Base-by-base conservation (phyloP, 2,888 invertebrate species). In the Leptarthrus brevirostris region DNA sequence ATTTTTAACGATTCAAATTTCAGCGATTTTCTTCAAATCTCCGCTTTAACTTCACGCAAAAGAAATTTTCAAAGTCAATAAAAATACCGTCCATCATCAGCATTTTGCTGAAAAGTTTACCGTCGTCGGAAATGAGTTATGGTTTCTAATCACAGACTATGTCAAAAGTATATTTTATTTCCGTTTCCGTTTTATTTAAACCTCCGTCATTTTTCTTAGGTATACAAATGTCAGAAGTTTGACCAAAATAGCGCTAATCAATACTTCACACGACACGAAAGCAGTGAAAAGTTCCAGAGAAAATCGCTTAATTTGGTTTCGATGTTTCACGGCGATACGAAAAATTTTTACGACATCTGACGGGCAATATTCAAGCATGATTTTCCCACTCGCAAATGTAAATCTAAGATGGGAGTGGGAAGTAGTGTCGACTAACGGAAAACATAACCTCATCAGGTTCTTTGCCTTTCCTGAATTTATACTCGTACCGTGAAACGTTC, bases 291-390 rank as follows among this genome's bases (percentile, higher is more conserved):
- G 26, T 8, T 56, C 30, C 30, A 16, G 56, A 26, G 24, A 30
- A 56, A 56, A 56, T 56, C 56, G 56, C 56, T 56, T 56, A 56
- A 56, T 56, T 56, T 56, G 14, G 56, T 56, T 56, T 30, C 34
- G 56, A 56, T 56, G 56, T 56, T 56, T 54, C 30, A 16, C 5
- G 8, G 56, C 30, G 30, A 56, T 30, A 56, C 56, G 56, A 56
- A 56, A 26, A 56, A 56, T 16, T 56, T 56, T 56, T 56, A 56
- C 56, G 56, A 56, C 56, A 56, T 56, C 30, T 56, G 56, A 30
- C 30, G 24, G 16, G 30, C 30, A 24, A 30, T 16, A 56, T 24
- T 10, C 34, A 30, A 30, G 34, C 0, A 6, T 8, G 30, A 30
- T 30, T 30, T 30, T 30, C 30, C 26, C 3, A n/a, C 12, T 30